These are phyloP conservation scores for Gordius sp. DNA, from an alignment of 2,888 invertebrate species.

Conservation along the genomic window DNA sequence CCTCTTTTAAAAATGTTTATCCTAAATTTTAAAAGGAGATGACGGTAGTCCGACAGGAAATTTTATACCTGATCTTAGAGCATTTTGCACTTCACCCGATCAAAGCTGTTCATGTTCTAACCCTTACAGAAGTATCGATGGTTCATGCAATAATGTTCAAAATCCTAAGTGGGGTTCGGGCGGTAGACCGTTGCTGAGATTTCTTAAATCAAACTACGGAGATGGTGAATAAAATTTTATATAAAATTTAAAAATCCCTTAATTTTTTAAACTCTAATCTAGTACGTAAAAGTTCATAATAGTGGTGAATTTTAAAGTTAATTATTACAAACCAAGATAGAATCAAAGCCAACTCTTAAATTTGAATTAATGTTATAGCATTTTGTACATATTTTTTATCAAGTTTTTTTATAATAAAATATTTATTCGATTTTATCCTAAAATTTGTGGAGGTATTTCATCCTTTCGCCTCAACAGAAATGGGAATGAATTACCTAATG, in stretches of 20 bases:
- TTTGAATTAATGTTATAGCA: too few relatives aligned
- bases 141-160: not conserved
- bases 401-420: not conserved
- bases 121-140: not conserved
- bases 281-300: too few relatives aligned
- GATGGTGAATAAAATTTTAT: conserved; percentile 4
- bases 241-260: too few relatives aligned
- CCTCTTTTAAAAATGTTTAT: too few relatives aligned
- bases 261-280: not conserved
- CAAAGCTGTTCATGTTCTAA: not conserved
- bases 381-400: too few relatives aligned
- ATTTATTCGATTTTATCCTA: not conserved
- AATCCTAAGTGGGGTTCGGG: not conserved
- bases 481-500: not conserved
- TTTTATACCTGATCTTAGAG: too few relatives aligned
- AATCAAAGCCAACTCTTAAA: too few relatives aligned
- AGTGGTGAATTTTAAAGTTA: too few relatives aligned
- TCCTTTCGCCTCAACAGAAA: not conserved
- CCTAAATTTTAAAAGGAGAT: too few relatives aligned
- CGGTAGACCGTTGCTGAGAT: not conserved
- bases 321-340: too few relatives aligned
- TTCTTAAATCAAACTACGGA: not conserved
- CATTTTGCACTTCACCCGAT: too few relatives aligned
- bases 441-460: not conserved
- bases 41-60: too few relatives aligned